phyloP scores from a whole-genome alignment of 2,888 invertebrate genomes.

The Andrena minutula region DNA sequence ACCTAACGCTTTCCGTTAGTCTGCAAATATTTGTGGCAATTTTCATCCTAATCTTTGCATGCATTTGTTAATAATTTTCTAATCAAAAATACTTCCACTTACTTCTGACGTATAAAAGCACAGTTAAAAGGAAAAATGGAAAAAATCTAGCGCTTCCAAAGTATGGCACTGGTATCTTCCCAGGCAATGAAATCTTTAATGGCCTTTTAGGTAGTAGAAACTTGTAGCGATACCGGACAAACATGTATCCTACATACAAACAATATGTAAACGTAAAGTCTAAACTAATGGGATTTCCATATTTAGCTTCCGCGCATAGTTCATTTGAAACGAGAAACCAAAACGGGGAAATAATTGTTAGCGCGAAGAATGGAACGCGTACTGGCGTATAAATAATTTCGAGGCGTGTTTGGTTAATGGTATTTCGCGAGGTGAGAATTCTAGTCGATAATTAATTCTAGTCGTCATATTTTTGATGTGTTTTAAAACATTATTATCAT shows the following conservation, averaged over 20 bases:
- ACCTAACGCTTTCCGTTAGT: conserved; percentile 6
- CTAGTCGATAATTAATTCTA: conserved; percentile 82
- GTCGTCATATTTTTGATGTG: conserved; percentile 76
- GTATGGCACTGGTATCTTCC: conserved; percentile 78
- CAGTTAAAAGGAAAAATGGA: conserved; percentile 32
- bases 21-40: conserved; percentile 25
- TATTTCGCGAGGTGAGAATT: conserved; percentile 73
- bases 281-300: conserved; percentile 37
- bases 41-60: conserved; percentile 4
- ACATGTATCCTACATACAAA: conserved; percentile 73
- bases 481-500: conserved; percentile 60
- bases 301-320: conserved; percentile 38
- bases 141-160: conserved; percentile 73
- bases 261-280: conserved; percentile 61
- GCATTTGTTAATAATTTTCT: conserved; percentile 16
- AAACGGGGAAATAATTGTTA: background rate
- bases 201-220: conserved; percentile 77
- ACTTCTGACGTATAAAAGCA: conserved; percentile 19
- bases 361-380: background rate
- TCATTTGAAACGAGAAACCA: conserved; percentile 3
- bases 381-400: conserved; percentile 44
- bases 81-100: conserved; percentile 24
- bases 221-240: conserved; percentile 70
- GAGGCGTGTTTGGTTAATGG: conserved; percentile 53
- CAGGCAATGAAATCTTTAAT: conserved; percentile 77